phyloP scores from a whole-genome alignment of 2,888 invertebrate genomes.

The Horisme vitalbata region DNA sequence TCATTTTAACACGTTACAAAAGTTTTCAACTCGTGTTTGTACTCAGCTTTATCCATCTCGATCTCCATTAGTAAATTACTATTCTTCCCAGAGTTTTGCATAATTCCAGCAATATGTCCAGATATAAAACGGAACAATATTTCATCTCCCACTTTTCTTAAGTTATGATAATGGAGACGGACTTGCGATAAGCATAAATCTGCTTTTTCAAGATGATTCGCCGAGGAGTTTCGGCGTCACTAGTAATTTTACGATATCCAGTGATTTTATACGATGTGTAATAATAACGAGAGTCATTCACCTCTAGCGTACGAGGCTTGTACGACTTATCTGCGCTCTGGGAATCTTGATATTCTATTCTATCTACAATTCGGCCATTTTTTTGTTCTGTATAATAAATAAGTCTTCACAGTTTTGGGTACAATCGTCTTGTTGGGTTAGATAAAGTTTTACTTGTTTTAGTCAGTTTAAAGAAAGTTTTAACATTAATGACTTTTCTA shows the following conservation, averaged over 20 bases:
- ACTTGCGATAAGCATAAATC: conserved; percentile 50
- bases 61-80: conserved; percentile 64
- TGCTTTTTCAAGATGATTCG: conserved; percentile 43
- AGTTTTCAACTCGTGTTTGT: conserved; percentile 38
- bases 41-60: conserved; percentile 34
- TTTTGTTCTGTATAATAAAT: background rate
- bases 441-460: no score
- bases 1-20: conserved; percentile 13
- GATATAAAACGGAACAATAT: conserved; percentile 46
- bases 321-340: conserved; percentile 9
- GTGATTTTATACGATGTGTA: conserved; percentile 41
- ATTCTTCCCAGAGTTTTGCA: conserved; percentile 40
- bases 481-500: no score
- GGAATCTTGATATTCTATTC: conserved; percentile 11
- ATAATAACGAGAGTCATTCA: conserved; percentile 42
- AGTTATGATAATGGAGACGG: conserved; percentile 61
- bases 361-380: conserved; percentile 1
- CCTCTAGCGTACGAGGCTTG: conserved; percentile 28
- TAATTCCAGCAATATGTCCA: conserved; percentile 55
- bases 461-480: no score
- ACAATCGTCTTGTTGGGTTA: background rate
- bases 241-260: conserved; percentile 41
- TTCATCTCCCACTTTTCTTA: conserved; percentile 53
- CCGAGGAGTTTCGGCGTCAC: conserved; percentile 36
- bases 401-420: conserved; percentile 2